A percentile compares a stretch with the other conserved stretches of the same genome.
Conservation (phyloP, 2,113 vertebrate species). For the Heterocephalus glaber region DNA sequence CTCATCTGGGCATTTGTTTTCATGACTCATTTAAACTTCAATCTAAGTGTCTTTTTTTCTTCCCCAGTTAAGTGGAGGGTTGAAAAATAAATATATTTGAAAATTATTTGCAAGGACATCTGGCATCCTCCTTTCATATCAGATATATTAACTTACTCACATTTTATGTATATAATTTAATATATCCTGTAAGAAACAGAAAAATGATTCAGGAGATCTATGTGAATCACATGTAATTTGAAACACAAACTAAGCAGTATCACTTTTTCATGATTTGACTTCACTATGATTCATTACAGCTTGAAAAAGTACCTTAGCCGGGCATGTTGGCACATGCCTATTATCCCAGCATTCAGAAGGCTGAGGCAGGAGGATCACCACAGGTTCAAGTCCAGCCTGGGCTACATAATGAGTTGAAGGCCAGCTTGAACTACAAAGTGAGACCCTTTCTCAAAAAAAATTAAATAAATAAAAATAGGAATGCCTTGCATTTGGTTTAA, state of each 20-base stretch:
- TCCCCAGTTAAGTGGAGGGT: neutral
- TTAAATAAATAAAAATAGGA: neutral
- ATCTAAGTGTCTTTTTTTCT: neutral
- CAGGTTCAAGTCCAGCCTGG: neutral
- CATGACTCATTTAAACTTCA: conserved; percentile 14
- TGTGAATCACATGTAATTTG: conserved; percentile 6
- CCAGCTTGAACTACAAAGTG: neutral
- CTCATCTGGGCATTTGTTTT: neutral
- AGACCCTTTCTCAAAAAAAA: neutral
- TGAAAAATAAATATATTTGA: neutral
- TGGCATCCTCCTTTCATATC: neutral
- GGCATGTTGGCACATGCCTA: neutral
- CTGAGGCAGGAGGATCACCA: neutral
- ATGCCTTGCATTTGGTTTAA: neutral
- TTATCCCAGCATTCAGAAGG: neutral
- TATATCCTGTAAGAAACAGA: neutral
- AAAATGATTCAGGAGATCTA: neutral
- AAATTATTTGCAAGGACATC: neutral
- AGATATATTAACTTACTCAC: neutral
- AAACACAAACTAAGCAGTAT: conserved; percentile 6
- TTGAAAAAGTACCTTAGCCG: neutral
- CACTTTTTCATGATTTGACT: neutral
- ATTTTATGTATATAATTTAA: neutral
- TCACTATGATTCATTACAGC: neutral
- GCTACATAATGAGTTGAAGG: neutral